Percentiles rank a stretch among this genome's conserved stretches.
Evolutionary conservation across 2,113 vertebrate genomes (phyloP).

Genomic region (Zosterops lateralis): DNA sequence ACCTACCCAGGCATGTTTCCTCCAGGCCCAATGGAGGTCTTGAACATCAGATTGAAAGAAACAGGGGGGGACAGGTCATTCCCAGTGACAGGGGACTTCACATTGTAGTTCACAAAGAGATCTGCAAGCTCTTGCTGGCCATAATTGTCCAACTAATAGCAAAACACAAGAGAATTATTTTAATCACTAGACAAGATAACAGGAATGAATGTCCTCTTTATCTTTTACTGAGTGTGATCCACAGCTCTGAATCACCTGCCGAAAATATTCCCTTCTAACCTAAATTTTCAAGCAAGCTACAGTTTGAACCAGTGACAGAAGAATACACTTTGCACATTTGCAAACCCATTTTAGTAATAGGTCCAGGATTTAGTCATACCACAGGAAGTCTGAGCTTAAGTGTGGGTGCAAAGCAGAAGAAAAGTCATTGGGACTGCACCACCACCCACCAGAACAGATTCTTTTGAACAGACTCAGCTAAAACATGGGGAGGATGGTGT

Average conservation of each 20-base stretch:
- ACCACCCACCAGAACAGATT: conserved; percentile 30
- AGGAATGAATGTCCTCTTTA: not conserved
- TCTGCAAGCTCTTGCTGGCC: conserved; percentile 89
- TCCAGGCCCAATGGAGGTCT: conserved; percentile 95
- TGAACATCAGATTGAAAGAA: conserved; percentile 98
- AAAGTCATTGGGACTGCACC: not conserved
- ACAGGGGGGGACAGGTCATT: conserved; percentile 92
- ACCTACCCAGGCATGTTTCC: conserved; percentile 94
- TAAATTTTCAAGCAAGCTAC: not conserved
- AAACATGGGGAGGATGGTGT: not conserved
- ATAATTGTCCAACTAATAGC: conserved; percentile 90
- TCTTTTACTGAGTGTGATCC: not conserved
- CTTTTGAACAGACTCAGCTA: not conserved
- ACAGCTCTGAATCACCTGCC: not conserved
- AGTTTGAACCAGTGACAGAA: not conserved
- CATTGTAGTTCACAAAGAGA: conserved; percentile 93
- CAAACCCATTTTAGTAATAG: not conserved
- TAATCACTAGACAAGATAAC: not conserved
- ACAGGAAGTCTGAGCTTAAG: not conserved
- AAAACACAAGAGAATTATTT: not conserved
- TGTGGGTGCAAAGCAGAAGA: conserved; percentile 19
- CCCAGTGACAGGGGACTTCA: conserved; percentile 92
- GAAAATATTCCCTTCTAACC: not conserved
- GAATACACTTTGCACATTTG: not conserved
- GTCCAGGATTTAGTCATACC: not conserved